Conservation (phyloP, 2,888 invertebrate genomes). For the Tanytarsus gracilentus region DNA sequence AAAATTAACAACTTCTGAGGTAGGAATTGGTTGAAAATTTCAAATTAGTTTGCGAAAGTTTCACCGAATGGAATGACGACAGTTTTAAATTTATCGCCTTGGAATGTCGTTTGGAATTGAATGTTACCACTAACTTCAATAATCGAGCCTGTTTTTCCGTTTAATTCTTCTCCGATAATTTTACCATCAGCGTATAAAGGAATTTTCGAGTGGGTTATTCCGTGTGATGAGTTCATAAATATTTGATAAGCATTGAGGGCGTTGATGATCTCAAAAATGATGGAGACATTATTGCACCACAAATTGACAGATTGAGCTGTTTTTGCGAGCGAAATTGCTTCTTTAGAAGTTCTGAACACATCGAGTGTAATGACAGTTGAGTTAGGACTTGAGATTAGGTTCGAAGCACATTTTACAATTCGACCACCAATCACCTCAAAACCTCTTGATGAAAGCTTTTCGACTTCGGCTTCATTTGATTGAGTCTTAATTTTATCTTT, state of each 20-base stretch:
- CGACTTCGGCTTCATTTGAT: not conserved
- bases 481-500: not conserved
- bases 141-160: not conserved
- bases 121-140: not conserved
- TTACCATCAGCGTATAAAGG: not conserved
- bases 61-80: conserved; percentile 25
- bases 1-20: not conserved
- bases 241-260: conserved; percentile 4
- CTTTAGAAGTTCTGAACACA: conserved; percentile 18
- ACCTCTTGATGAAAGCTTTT: not conserved
- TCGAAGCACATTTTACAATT: not conserved
- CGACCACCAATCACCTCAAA: conserved; percentile 8
- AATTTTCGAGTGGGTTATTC: not conserved
- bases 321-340: not conserved
- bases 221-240: conserved; percentile 18
- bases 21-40: not conserved
- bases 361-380: not conserved
- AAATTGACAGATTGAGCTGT: not conserved
- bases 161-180: not conserved
- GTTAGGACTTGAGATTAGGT: not conserved
- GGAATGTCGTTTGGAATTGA: conserved; percentile 5
- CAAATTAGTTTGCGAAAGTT: conserved; percentile 19
- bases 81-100: conserved; percentile 10
- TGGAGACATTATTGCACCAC: conserved; percentile 16
- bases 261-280: not conserved